These are phyloP conservation scores for Acestrorhynchus altus DNA, from an alignment of 2,797 vertebrate genomes.

Conservation along the genomic window DNA sequence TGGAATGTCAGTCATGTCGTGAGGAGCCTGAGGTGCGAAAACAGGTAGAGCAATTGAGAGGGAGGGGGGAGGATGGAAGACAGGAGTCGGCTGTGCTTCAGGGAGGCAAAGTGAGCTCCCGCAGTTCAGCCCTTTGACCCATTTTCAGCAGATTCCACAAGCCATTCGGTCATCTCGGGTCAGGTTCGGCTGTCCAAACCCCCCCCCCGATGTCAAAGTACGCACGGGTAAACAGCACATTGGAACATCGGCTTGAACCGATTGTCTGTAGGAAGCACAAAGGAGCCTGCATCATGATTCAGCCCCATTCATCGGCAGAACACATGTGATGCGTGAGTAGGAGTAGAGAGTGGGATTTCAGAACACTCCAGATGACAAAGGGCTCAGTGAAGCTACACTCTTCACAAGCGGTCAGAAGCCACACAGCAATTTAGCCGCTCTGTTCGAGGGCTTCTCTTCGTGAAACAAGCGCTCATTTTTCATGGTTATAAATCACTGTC, in stretches of 20 bases:
- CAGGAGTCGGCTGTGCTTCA: background rate
- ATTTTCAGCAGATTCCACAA: background rate
- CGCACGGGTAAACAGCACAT: slow-evolving; percentile 2
- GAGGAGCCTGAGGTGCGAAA: slow-evolving; percentile 59
- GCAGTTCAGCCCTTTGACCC: slow-evolving; percentile 34
- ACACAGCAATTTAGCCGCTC: slow-evolving; percentile 16
- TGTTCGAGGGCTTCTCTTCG: slow-evolving; percentile 3
- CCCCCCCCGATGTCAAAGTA: slow-evolving; percentile 14
- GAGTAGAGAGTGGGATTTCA: slow-evolving; percentile 59
- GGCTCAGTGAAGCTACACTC: slow-evolving; percentile 32
- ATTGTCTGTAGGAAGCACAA: slow-evolving; percentile 36
- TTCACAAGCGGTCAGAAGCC: slow-evolving; percentile 30
- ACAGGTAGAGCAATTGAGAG: slow-evolving; percentile 53
- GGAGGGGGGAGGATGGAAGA: background rate
- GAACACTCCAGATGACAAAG: slow-evolving; percentile 56
- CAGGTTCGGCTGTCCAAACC: background rate
- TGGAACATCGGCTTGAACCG: slow-evolving; percentile 16
- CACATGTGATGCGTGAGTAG: slow-evolving; percentile 54
- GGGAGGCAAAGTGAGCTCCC: slow-evolving; percentile 1
- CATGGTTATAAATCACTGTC: slow-evolving; percentile 21
- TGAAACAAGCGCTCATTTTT: slow-evolving; percentile 26
- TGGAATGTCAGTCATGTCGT: slow-evolving; percentile 57
- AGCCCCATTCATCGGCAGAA: slow-evolving; percentile 38
- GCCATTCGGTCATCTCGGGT: background rate
- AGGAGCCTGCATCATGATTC: slow-evolving; percentile 42